These are phyloP conservation scores for Phragmatobia fuliginosa DNA, from an alignment of 2,888 invertebrate species.

Conservation along the genomic window DNA sequence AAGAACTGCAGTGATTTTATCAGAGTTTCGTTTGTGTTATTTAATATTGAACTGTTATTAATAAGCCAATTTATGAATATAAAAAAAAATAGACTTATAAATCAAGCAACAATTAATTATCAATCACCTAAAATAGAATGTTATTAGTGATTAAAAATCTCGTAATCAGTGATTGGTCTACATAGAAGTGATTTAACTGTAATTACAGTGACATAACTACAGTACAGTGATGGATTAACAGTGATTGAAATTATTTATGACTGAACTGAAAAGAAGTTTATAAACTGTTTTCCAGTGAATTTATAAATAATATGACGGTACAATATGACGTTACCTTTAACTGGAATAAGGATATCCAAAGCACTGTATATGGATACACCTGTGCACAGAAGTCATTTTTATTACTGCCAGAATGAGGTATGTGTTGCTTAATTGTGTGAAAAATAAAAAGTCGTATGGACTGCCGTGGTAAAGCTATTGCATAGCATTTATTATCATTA, in stretches of 20 bases:
- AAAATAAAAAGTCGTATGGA: too few species aligned
- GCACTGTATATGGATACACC: conserved; percentile 63
- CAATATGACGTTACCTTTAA: conserved; percentile 35
- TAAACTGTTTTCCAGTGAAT: conserved; percentile 1
- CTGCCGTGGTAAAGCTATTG: too few species aligned
- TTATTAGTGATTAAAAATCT: neutral
- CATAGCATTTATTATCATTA: too few species aligned
- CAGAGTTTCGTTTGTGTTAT: neutral
- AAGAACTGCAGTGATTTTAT: neutral
- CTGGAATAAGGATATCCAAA: conserved; percentile 61
- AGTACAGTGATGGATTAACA: neutral
- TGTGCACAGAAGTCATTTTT: conserved; percentile 56
- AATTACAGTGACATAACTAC: conserved; percentile 4
- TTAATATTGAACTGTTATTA: neutral
- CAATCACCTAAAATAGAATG: too few species aligned
- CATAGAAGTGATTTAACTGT: conserved; percentile 7
- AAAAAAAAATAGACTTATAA: too few species aligned
- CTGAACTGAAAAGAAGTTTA: neutral
- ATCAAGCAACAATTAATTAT: too few species aligned
- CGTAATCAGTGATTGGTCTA: neutral
- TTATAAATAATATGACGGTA: neutral
- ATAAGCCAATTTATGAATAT: neutral
- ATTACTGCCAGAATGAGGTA: conserved; percentile 53
- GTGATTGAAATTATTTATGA: neutral
- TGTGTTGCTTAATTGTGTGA: too few species aligned